Evolutionary conservation across 35 echinoderm and acorn worm species (phyloP), one percentile per base, ranked within the genome.

Genomic region (Apostichopus parvimensis): DNA sequence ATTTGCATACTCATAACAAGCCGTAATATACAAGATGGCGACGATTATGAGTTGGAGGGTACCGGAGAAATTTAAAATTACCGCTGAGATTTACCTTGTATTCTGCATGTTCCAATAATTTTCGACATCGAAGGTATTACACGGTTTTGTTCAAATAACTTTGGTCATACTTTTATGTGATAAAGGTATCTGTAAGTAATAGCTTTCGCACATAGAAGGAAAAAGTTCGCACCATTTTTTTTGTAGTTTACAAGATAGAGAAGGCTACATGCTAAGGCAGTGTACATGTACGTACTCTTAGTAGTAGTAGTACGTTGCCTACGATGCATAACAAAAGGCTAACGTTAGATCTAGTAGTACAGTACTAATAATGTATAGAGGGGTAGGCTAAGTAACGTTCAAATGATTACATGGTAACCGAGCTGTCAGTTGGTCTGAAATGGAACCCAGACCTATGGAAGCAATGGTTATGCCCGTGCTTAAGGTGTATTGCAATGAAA

Each of bases 31-130:
- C 79, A 82, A 82, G 79, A 82, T 82, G 79, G 79, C 79, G 79
- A 56, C 79, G 79, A 56, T 82, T 55, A 26, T 14, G 79, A 82
- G 79, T 82, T 82, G 79, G 79, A 82, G 79, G 79, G 79, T 82
- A 45, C 17, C 79, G 20, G 52, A 82, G 28, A 57, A 55, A 55
- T 82, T 82, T 55, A 17, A 82, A 82, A 82, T 56, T 82, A 57
- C 79, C 79, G 9, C 52, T 55, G 79, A 17, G 52, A 82, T 6
- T 53, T 56, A 17, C 28, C 79, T 13, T 53, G 18, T n/a, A 10
- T 13, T 55, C 10, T 54, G 15, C 9, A 26, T 56, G 45, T 55
- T 56, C 56, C 52, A 53, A 15, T 82, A 53, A 82, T 11, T 53
- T 56, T 82, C 79, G 20, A 12, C 28, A 20, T 56, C 9, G 20